A percentile compares a stretch with the other conserved stretches of the same genome.
phyloP scores from a whole-genome alignment of 2,888 invertebrate species.

The Plagodis pulveraria region DNA sequence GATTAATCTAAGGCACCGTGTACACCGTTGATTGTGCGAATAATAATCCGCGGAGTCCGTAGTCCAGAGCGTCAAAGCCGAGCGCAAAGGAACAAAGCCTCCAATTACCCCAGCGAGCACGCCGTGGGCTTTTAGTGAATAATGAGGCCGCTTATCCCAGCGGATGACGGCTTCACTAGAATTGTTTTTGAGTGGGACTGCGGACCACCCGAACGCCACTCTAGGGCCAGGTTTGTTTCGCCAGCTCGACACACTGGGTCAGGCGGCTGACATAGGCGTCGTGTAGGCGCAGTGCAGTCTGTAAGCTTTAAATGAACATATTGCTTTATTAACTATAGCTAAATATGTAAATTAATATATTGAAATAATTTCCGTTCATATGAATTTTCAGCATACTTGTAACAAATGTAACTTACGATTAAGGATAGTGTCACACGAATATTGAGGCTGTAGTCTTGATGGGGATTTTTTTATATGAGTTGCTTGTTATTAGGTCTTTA shows the following conservation, averaged over 20 bases:
- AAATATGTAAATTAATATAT: no score
- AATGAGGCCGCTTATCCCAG: conserved; percentile 81
- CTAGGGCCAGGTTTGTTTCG: conserved; percentile 28
- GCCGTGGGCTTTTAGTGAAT: conserved; percentile 84
- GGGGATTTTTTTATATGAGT: no score
- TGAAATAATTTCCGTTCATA: no score
- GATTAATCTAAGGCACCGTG: conserved; percentile 70
- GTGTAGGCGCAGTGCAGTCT: conserved; percentile 16
- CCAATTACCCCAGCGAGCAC: conserved; percentile 80
- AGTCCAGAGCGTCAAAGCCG: conserved; percentile 74
- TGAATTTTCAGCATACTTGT: no score
- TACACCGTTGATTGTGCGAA: conserved; percentile 77
- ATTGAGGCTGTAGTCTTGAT: no score
- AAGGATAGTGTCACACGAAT: no score
- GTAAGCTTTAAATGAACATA: background rate
- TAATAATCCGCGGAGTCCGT: conserved; percentile 69
- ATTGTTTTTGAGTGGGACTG: conserved; percentile 73
- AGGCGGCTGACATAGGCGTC: conserved; percentile 22
- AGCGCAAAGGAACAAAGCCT: conserved; percentile 81
- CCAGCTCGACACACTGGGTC: conserved; percentile 36
- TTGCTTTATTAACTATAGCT: no score
- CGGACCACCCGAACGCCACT: conserved; percentile 62
- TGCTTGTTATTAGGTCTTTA: no score
- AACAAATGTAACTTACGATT: no score
- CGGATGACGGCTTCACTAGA: conserved; percentile 76